phyloP scores from a whole-genome alignment of 2,888 invertebrate genomes.

The Polietes domitor region DNA sequence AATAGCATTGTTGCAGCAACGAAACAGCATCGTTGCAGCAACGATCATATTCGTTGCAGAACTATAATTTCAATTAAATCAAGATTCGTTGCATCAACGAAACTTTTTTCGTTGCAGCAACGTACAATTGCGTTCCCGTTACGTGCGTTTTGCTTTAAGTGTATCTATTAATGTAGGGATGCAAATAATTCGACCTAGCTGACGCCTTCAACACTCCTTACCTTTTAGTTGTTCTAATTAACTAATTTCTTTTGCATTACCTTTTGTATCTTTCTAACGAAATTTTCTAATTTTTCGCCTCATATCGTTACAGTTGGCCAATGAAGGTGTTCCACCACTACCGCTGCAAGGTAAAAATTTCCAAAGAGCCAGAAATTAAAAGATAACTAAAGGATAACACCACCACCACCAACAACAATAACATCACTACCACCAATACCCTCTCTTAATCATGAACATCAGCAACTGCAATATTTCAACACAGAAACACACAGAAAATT shows the following conservation, averaged over 20 bases:
- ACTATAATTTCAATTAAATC: too few relatives aligned
- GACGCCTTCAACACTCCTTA: not conserved
- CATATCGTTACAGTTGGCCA: constrained; percentile 71
- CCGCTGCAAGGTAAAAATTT: constrained; percentile 76
- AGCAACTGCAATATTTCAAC: not conserved
- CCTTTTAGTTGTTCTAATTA: not conserved
- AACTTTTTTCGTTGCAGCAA: too few relatives aligned
- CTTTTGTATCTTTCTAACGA: not conserved
- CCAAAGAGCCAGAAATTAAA: constrained; percentile 76
- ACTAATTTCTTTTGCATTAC: not conserved
- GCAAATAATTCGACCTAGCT: too few relatives aligned
- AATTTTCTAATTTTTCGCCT: constrained; percentile 46
- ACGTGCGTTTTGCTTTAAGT: too few relatives aligned
- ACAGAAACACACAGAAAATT: not conserved
- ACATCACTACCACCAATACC: constrained; percentile 32
- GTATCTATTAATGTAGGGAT: too few relatives aligned
- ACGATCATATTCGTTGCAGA: too few relatives aligned
- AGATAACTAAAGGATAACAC: constrained; percentile 8
- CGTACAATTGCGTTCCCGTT: too few relatives aligned
- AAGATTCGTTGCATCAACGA: too few relatives aligned
- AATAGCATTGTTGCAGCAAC: too few relatives aligned
- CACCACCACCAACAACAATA: not conserved
- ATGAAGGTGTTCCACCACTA: constrained; percentile 74
- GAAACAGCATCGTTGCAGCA: too few relatives aligned
- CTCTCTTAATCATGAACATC: not conserved